Conservation (phyloP, 35 echinoderm and acorn worm species). For the Apostichopus californicus region DNA sequence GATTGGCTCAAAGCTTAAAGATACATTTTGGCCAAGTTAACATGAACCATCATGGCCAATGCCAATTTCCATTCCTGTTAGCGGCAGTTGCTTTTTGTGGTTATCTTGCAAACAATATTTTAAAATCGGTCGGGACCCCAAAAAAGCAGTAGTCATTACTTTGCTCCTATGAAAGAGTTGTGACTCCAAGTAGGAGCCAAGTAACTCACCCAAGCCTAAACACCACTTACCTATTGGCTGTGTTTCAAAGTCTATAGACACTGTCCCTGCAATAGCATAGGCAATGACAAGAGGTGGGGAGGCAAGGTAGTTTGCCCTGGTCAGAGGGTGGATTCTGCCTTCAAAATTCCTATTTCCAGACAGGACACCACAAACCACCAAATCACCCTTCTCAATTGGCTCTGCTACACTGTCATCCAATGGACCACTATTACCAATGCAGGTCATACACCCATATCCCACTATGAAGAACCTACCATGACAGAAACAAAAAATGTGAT, state of each 20-base stretch:
- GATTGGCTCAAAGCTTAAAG: too few relatives aligned
- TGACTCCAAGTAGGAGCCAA: too few relatives aligned
- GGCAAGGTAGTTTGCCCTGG: slow-evolving; percentile 95
- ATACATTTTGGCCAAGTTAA: too few relatives aligned
- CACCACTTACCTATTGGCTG: slow-evolving; percentile 81
- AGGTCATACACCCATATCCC: slow-evolving; percentile 99
- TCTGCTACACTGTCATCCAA: slow-evolving; percentile 74
- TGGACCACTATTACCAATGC: slow-evolving; percentile 96
- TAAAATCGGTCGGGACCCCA: too few relatives aligned
- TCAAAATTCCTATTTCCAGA: slow-evolving; percentile 99
- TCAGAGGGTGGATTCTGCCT: slow-evolving; percentile 94
- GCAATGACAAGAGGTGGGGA: slow-evolving; percentile 96
- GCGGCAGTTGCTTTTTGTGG: too few relatives aligned
- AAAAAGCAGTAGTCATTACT: too few relatives aligned
- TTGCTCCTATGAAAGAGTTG: too few relatives aligned
- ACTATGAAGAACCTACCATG: slow-evolving; percentile 85
- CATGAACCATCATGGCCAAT: too few relatives aligned
- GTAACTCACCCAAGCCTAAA: too few relatives aligned
- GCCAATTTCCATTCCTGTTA: too few relatives aligned
- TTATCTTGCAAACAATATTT: too few relatives aligned
- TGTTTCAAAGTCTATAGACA: slow-evolving; percentile 94
- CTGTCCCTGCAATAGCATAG: slow-evolving; percentile 93
- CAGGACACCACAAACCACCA: slow-evolving; percentile 94
- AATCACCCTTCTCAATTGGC: slow-evolving; percentile 98
- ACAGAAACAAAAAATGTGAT: background rate